Conservation (phyloP, 2,797 vertebrate species). For the Craterocephalus amniculus region DNA sequence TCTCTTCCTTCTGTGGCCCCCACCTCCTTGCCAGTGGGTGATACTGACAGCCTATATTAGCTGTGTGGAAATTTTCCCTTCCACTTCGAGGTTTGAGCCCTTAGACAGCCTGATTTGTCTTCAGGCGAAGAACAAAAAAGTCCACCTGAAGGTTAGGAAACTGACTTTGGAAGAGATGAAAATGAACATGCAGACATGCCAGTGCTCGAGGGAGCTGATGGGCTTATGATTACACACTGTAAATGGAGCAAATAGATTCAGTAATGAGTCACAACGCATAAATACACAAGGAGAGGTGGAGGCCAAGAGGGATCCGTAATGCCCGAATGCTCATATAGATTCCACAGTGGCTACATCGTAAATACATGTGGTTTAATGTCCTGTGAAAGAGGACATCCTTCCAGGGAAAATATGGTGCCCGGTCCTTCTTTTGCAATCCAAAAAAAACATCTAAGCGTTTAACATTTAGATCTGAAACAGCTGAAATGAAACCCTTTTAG, state of each 20-base stretch:
- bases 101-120: constrained; percentile 51
- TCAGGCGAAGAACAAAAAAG: constrained; percentile 34
- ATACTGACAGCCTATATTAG: constrained; percentile 56
- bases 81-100: constrained; percentile 40
- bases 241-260: constrained; percentile 44
- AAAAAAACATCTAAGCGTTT: not conserved
- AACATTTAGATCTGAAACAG: not conserved
- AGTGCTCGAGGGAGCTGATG: constrained; percentile 8
- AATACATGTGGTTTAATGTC: constrained; percentile 23
- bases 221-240: constrained; percentile 36
- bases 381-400: constrained; percentile 10
- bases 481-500: not conserved
- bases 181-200: not conserved
- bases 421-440: constrained; percentile 1
- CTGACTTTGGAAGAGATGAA: not conserved
- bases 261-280: constrained; percentile 37
- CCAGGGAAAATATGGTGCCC: not conserved
- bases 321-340: constrained; percentile 8
- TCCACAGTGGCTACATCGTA: constrained; percentile 1
- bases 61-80: constrained; percentile 44
- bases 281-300: constrained; percentile 24
- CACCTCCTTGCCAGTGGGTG: constrained; percentile 16
- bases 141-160: constrained; percentile 23
- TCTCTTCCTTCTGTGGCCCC: constrained; percentile 24
- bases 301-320: not conserved